Base-by-base conservation (phyloP, 2,797 vertebrate species). In the Oryzias sinensis region DNA sequence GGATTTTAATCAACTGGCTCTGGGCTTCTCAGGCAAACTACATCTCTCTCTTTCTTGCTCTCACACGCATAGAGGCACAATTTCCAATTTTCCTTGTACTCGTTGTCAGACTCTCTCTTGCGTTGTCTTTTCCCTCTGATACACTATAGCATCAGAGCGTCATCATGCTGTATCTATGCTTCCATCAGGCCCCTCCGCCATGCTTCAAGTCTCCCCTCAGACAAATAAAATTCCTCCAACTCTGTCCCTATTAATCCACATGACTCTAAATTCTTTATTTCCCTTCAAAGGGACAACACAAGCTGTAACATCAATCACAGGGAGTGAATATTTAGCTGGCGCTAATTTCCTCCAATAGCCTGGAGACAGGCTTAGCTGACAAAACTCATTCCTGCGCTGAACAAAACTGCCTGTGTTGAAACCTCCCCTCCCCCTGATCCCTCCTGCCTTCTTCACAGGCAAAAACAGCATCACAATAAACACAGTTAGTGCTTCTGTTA, bases 291-390 rank as follows among this genome's bases (percentile, higher is more conserved):
- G 86, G 90, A 91, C 89, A 89, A 86, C 84, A 69, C 70, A 37
- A 91, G 87, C 89, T 84, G 79, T 90, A 90, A 91, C 89, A 90
- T 92, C 90, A 92, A 92, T 92, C 90, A 92, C 73, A 70, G 87
- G 88, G 91, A 89, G 86, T 72, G 90, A 92, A 90, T 91, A 91
- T 92, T 92, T 92, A 92, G 90, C 88, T 80, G 76, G 70, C 76
- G 82, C 89, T 92, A 92, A 91, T 93, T 93, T 91, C 87, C 88
- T 89, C 89, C 90, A 91, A 90, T 91, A 90, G 91, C 90, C 89
- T 87, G 85, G 87, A 91, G 90, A 91, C 87, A 84, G 85, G 89
- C 90, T 91, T 93, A 90, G 88, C 89, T 91, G 90, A 91, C 88
- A 91, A 91, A 92, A 91, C 89, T 88, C 89, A 90, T 91, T 91